Evolutionary conservation across 2,888 invertebrate genomes (phyloP).

Genomic region (Meteorus cinctellus): DNA sequence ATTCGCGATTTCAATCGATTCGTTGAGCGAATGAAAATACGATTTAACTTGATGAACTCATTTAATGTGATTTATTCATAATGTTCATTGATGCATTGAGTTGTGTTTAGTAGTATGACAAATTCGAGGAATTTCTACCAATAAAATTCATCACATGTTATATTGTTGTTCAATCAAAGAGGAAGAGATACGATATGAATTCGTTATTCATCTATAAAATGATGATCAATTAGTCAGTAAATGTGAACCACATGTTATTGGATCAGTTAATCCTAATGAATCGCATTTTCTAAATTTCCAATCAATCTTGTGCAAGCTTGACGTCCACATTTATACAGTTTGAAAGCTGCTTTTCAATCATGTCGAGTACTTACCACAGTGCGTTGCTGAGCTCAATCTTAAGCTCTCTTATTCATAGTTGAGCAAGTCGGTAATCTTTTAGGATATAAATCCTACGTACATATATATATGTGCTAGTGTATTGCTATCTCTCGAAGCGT

Average conservation of each 20-base stretch:
- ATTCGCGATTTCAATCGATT: constrained; percentile 17
- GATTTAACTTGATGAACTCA: not conserved
- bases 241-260: too few relatives aligned
- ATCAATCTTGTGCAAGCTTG: not conserved
- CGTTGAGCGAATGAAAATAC: not conserved
- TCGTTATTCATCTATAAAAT: too few relatives aligned
- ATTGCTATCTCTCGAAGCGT: constrained; percentile 9
- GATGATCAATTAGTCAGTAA: too few relatives aligned
- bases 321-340: not conserved
- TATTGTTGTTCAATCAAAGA: too few relatives aligned
- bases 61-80: not conserved
- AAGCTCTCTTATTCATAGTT: constrained; percentile 16
- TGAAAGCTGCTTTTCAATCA: constrained; percentile 3
- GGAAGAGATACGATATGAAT: too few relatives aligned
- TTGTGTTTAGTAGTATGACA: too few relatives aligned
- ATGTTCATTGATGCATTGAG: too few relatives aligned
- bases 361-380: not conserved
- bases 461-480: not conserved
- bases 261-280: too few relatives aligned
- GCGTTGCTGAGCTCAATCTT: constrained; percentile 7
- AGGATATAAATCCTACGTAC: not conserved
- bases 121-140: too few relatives aligned
- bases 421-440: constrained; percentile 9
- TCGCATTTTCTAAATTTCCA: not conserved
- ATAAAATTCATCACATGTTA: too few relatives aligned